Evolutionary conservation across 1,140 invertebrate species (phyloP).

Genomic region (Megalopta genalis): DNA sequence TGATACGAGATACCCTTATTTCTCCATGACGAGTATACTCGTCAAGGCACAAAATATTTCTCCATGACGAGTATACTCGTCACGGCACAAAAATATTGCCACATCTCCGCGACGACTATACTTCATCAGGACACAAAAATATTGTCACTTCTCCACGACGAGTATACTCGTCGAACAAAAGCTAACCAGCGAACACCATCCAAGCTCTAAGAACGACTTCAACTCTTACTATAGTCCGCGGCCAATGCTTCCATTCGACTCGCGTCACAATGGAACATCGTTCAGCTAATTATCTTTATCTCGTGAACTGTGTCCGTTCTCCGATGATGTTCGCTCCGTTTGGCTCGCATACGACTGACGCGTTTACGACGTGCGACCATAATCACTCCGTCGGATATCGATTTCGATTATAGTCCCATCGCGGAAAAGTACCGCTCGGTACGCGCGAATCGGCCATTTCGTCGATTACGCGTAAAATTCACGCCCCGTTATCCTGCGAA

Average conservation of each 20-base stretch:
- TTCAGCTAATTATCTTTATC: background rate
- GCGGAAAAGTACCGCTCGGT: background rate
- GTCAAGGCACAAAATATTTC: too few species aligned
- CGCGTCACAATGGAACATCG: background rate
- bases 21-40: too few species aligned
- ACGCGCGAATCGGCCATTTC: background rate
- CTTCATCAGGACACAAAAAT: too few species aligned
- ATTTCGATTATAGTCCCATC: background rate
- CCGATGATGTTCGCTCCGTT: background rate
- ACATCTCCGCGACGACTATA: too few species aligned
- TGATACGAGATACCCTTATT: too few species aligned
- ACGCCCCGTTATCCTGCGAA: background rate
- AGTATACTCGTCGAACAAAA: too few species aligned
- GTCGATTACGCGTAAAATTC: background rate
- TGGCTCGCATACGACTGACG: too few species aligned
- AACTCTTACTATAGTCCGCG: background rate
- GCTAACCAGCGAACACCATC: slow-evolving; percentile 23
- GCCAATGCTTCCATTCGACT: background rate
- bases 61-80: too few species aligned
- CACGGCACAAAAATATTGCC: too few species aligned
- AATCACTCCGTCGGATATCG: background rate
- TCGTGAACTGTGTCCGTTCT: background rate
- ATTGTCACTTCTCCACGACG: too few species aligned
- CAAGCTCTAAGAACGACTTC: background rate
- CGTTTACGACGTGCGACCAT: too few species aligned